Evolutionary conservation across 2,888 invertebrate species (phyloP), one percentile per base, ranked within the genome.

Genomic region (Catocala fraxini): DNA sequence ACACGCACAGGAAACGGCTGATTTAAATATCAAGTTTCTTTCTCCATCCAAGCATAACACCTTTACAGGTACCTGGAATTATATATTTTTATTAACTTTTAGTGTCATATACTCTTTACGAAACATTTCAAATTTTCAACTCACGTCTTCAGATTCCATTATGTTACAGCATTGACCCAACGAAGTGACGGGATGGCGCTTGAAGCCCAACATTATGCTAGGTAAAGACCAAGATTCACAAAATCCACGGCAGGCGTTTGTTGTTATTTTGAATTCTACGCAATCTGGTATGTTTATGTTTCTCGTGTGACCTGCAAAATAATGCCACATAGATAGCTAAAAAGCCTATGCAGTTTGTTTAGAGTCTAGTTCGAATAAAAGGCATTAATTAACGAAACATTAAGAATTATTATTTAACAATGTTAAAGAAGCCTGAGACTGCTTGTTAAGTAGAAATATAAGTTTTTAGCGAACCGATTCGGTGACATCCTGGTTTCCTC

Each of bases 141-240:
- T 95, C 85, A 97, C 97, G 83, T 97, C 97, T 91, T 97, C 97
- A 0, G 98, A 97, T 79, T 98, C 97, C 96, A 97, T 97, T 80
- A 98, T 98, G 87, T 97, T 97, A 89, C 98, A 98, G 89, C 98
- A 98, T 84, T 98, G 97, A 9, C 97, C 98, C 42, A 97, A 95
- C 0, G 98, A 97, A 1, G 97, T 97, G 60, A 97, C 96, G 0
- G 96, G 95, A 79, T 97, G 93, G 43, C 92, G 83, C 62, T 94
- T 94, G 74, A 91, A 92, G 7, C 93, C 93, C 49, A 93, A 75
- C 90, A 93, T 93, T 65, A 95, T 93, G 70, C 97, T 97, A 0
- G 98, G 98, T 49, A 98, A 95, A 1, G 98, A 97, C 96, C 97
- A 98, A 3, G 98, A 98, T 82, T 97, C 97, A 88, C 98, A 98